A percentile compares a stretch with the other conserved stretches of the same genome.
Evolutionary conservation across 2,113 vertebrate species (phyloP).

Genomic region (Leuciscus idus): DNA sequence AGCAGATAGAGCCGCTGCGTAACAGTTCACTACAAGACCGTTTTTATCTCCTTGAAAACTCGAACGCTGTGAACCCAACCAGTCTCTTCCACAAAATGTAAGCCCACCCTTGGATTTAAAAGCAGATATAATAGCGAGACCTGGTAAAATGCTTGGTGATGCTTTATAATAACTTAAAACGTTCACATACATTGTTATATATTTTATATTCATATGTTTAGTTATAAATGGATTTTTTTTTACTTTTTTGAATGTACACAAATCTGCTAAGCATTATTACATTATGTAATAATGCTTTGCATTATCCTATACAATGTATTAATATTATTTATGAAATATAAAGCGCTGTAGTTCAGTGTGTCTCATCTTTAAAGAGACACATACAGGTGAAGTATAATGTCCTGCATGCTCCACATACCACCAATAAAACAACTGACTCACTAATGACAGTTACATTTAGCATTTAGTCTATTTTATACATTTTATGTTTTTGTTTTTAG

Average conservation of each 20-base stretch:
- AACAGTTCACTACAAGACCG: background rate
- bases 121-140: background rate
- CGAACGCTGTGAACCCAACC: background rate
- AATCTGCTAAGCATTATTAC: background rate
- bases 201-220: background rate
- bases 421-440: background rate
- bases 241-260: background rate
- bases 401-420: background rate
- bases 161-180: background rate
- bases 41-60: background rate
- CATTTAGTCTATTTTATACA: slow-evolving; percentile 11
- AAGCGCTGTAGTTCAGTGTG: background rate
- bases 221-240: background rate
- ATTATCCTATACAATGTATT: background rate
- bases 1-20: slow-evolving; percentile 64
- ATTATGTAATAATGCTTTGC: background rate
- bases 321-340: background rate
- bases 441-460: background rate
- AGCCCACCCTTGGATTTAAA: slow-evolving; percentile 20
- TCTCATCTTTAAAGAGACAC: background rate
- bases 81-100: background rate
- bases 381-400: background rate
- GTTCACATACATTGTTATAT: background rate
- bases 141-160: background rate
- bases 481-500: slow-evolving; percentile 12